Evolutionary conservation across 2,888 invertebrate species (phyloP).

Genomic region (Tiphia femorata): DNA sequence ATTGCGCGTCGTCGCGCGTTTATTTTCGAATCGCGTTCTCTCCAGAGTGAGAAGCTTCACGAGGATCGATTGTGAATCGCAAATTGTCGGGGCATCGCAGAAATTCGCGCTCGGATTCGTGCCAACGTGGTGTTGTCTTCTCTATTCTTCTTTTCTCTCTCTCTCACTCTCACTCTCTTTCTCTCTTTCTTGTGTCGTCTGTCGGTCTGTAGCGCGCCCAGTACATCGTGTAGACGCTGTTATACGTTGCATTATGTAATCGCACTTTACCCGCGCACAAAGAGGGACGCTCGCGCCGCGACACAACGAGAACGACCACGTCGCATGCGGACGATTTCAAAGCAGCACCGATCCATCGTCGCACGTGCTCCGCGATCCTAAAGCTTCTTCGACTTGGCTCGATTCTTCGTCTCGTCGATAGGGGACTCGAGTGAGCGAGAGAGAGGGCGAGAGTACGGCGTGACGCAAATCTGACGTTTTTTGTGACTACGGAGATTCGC

Average conservation of each 20-base stretch:
- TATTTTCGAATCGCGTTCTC: too few species aligned
- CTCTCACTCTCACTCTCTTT: too few species aligned
- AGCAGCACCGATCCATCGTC: slow-evolving; percentile 19
- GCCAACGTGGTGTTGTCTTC: slow-evolving; percentile 4
- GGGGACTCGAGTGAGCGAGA: too few species aligned
- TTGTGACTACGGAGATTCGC: too few species aligned
- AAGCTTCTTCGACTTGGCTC: slow-evolving; percentile 22
- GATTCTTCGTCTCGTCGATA: too few species aligned
- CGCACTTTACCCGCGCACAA: slow-evolving; percentile 1
- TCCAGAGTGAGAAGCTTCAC: too few species aligned
- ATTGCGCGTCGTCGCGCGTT: too few species aligned
- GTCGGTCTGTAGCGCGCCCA: too few species aligned
- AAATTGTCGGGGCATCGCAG: not conserved
- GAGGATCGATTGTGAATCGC: slow-evolving; percentile 4
- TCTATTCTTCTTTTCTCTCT: too few species aligned
- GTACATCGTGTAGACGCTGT: not conserved
- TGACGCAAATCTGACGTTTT: too few species aligned
- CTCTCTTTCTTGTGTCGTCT: too few species aligned
- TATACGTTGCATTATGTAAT: slow-evolving; percentile 23
- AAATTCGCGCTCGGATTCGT: slow-evolving; percentile 15
- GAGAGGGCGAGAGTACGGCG: too few species aligned
- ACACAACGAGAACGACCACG: not conserved
- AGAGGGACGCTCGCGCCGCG: slow-evolving; percentile 8
- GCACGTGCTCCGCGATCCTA: slow-evolving; percentile 35
- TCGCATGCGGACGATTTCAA: slow-evolving; percentile 25